phyloP scores from a whole-genome alignment of 2,113 vertebrate species.

The Antechinus flavipes region DNA sequence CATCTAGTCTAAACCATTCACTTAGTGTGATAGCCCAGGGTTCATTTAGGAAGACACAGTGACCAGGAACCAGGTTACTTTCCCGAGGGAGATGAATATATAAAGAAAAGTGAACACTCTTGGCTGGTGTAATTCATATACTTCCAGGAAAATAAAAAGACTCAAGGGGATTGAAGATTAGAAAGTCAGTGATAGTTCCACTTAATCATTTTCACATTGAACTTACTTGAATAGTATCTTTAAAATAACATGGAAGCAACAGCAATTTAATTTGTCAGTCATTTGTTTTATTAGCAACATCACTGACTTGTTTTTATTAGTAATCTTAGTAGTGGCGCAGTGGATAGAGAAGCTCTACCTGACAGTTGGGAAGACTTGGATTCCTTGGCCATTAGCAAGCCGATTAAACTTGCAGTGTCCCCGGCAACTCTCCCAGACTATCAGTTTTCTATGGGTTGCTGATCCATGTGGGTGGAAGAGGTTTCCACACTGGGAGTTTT shows the following conservation, averaged over 20 bases:
- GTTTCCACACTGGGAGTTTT: not conserved
- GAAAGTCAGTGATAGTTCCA: not conserved
- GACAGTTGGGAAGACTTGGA: not conserved
- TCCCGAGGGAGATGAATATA: not conserved
- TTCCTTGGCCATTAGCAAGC: not conserved
- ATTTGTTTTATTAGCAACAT: not conserved
- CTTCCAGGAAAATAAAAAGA: not conserved
- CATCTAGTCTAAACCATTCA: not conserved
- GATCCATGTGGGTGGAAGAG: not conserved
- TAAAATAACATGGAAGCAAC: not conserved
- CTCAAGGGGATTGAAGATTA: not conserved
- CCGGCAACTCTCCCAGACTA: not conserved
- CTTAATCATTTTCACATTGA: not conserved
- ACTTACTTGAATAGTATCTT: not conserved
- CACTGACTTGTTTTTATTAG: not conserved
- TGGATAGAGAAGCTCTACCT: not conserved
- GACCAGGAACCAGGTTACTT: not conserved
- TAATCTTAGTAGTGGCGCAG: not conserved
- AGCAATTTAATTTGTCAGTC: not conserved
- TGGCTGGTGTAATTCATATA: not conserved
- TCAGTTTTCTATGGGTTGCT: not conserved
- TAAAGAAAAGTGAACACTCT: not conserved
- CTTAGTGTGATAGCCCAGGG: not conserved
- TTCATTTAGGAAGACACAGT: not conserved
- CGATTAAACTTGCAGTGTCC: not conserved